These are phyloP conservation scores for Mormyrus hasselquistii DNA, from an alignment of 2,797 vertebrate genomes.

Conservation along the genomic window DNA sequence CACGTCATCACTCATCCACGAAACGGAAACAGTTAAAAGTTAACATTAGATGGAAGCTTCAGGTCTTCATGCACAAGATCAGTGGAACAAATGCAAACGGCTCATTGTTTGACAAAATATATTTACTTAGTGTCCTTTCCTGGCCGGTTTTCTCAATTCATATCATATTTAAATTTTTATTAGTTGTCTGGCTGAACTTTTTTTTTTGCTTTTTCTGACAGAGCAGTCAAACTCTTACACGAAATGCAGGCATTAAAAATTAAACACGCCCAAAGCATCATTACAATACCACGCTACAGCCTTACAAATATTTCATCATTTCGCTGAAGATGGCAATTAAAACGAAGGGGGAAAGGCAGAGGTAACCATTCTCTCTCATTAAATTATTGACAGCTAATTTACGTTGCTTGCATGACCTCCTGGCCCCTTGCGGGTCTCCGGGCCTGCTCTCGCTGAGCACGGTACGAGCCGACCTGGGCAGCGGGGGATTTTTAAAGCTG, in stretches of 20 bases:
- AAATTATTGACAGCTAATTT: conserved; percentile 33
- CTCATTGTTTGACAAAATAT: neutral
- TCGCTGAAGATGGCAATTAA: conserved; percentile 27
- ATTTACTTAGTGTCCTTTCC: neutral
- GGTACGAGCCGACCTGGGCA: neutral
- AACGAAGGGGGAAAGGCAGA: conserved; percentile 7
- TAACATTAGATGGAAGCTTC: conserved; percentile 25
- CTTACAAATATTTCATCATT: conserved; percentile 36
- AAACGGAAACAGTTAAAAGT: conserved; percentile 17
- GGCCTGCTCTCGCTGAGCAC: conserved; percentile 3
- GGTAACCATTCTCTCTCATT: conserved; percentile 24
- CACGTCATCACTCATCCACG: neutral
- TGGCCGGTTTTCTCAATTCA: neutral
- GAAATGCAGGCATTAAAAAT: conserved; percentile 42
- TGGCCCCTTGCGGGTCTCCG: conserved; percentile 10
- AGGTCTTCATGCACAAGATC: neutral
- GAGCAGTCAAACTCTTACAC: conserved; percentile 36
- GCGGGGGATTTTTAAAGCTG: conserved; percentile 15
- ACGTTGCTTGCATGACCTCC: conserved; percentile 28
- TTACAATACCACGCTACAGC: conserved; percentile 37
- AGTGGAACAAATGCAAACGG: conserved; percentile 24
- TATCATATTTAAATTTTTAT: conserved; percentile 37
- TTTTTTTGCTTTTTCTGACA: conserved; percentile 21
- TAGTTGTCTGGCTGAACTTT: conserved; percentile 32
- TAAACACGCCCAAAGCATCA: conserved; percentile 35